A percentile compares a stretch with the other conserved stretches of the same genome.
These are phyloP conservation scores for Euzetes globulus DNA, from an alignment of 2,888 invertebrate species.

Conservation along the genomic window DNA sequence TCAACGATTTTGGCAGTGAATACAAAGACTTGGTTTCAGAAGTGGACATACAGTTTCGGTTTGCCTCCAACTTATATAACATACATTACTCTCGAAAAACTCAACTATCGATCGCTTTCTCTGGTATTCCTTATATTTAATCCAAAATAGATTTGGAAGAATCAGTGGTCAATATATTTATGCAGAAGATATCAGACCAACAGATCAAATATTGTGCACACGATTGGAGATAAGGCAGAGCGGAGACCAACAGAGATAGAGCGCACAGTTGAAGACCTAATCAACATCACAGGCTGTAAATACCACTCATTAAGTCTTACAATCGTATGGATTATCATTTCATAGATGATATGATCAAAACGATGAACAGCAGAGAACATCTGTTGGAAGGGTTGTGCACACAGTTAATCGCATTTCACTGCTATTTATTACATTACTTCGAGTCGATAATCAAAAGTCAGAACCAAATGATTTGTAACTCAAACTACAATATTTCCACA, in stretches of 20 bases:
- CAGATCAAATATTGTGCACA: not conserved
- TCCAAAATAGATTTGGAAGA: slow-evolving; percentile 17
- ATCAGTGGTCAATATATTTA: not conserved
- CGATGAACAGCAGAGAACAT: not conserved
- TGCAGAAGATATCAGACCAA: not conserved
- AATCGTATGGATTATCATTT: slow-evolving; percentile 9
- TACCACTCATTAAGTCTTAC: slow-evolving; percentile 1
- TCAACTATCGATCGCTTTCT: not conserved
- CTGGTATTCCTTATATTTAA: not conserved
- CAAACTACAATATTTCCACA: not conserved
- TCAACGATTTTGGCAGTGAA: not conserved
- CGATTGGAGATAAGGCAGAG: not conserved
- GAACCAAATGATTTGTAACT: not conserved
- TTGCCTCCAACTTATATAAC: not conserved
- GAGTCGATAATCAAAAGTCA: slow-evolving; percentile 9
- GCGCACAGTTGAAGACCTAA: not conserved
- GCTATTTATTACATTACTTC: not conserved
- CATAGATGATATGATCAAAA: not conserved
- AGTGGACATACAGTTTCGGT: not conserved
- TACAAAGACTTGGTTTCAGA: not conserved
- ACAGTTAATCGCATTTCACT: slow-evolving; percentile 10
- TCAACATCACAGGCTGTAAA: not conserved
- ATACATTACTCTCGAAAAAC: not conserved
- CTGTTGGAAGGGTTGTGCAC: not conserved
- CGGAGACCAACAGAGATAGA: not conserved